Conservation (phyloP, 2,888 invertebrate species). For the Andrena bucephala region DNA sequence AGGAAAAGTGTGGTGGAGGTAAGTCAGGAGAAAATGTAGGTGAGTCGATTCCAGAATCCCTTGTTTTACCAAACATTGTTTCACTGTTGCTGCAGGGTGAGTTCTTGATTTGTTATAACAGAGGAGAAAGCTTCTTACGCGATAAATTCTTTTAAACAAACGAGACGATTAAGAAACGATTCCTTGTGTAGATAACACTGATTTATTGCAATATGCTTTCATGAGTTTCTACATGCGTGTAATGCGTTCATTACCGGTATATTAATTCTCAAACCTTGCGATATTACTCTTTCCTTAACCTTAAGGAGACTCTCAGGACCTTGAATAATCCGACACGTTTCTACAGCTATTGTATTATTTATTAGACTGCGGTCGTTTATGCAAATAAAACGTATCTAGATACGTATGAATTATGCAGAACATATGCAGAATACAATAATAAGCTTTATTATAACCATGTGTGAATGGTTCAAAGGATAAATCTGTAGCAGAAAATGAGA, state of each 20-base stretch:
- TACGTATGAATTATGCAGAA: not conserved
- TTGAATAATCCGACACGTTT: not conserved
- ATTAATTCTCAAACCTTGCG: not conserved
- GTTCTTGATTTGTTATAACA: too few relatives aligned
- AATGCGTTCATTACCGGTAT: not conserved
- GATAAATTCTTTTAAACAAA: not conserved
- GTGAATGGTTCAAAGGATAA: not conserved
- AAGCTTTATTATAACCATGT: not conserved
- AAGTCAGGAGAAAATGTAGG: too few relatives aligned
- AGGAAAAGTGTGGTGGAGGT: too few relatives aligned
- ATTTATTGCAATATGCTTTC: not conserved
- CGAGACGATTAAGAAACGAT: not conserved
- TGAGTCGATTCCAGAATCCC: too few relatives aligned
- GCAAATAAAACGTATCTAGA: not conserved
- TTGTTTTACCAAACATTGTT: too few relatives aligned
- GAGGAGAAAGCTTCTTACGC: too few relatives aligned
- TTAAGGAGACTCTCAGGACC: not conserved
- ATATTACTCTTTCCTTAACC: slow-evolving; percentile 5
- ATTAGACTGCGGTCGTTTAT: not conserved
- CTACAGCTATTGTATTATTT: not conserved
- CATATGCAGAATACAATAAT: not conserved
- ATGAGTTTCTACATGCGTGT: not conserved
- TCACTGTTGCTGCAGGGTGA: too few relatives aligned
- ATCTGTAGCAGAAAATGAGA: not conserved
- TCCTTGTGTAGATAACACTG: not conserved